phyloP scores from a whole-genome alignment of 2,113 vertebrate genomes.

The Ailurus styani region DNA sequence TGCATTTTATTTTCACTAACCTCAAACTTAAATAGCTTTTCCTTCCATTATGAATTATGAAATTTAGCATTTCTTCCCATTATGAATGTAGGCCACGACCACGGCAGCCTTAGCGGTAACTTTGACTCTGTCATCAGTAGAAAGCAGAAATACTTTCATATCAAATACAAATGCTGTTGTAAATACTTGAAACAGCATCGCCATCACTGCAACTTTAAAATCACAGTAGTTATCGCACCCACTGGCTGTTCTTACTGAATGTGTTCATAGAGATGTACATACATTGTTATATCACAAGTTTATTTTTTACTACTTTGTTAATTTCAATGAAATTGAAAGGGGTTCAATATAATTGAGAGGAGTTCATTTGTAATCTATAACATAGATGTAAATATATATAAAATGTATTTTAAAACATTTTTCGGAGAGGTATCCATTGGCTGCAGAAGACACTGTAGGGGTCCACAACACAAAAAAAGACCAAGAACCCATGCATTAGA shows the following conservation, averaged over 20 bases:
- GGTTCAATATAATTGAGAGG: not conserved
- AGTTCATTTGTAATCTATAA: not conserved
- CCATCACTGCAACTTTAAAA: not conserved
- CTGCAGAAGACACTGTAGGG: not conserved
- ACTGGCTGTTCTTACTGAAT: not conserved
- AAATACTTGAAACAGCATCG: not conserved
- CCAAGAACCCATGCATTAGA: not conserved
- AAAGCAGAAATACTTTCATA: not conserved
- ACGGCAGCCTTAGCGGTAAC: not conserved
- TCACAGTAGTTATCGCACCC: not conserved
- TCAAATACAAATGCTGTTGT: not conserved
- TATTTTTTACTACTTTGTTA: not conserved
- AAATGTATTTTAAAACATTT: not conserved
- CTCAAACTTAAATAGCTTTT: conserved; percentile 44
- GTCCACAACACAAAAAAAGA: not conserved
- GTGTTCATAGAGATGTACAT: not conserved
- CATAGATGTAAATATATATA: not conserved
- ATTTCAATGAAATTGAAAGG: not conserved
- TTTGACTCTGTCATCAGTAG: not conserved
- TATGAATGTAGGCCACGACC: not conserved
- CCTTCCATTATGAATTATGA: conserved; percentile 47
- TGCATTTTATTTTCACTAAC: not conserved
- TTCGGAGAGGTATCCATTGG: not conserved
- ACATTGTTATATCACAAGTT: not conserved
- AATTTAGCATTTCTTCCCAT: conserved; percentile 50